Evolutionary conservation across 1,140 invertebrate genomes (phyloP).

Genomic region (Pseudomyrmex concolor): DNA sequence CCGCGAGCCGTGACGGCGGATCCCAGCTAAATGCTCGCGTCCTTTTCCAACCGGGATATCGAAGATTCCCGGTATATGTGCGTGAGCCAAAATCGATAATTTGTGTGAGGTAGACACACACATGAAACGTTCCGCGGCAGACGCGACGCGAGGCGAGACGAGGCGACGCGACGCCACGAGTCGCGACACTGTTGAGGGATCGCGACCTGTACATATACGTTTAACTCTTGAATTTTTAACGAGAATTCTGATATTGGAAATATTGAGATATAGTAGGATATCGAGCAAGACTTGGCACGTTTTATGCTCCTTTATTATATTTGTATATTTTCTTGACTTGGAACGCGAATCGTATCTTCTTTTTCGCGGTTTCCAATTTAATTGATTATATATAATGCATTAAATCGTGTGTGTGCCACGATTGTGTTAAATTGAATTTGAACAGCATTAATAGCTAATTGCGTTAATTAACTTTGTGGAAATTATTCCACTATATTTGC

Average conservation of each 20-base stretch:
- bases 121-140: constrained; percentile 60
- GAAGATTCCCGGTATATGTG: constrained; percentile 62
- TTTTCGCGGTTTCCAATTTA: too few relatives aligned
- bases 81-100: constrained; percentile 72
- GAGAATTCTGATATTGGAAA: constrained; percentile 1
- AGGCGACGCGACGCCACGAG: constrained; percentile 45
- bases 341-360: too few relatives aligned
- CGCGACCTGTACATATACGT: background rate
- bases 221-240: constrained; percentile 32
- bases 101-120: constrained; percentile 36
- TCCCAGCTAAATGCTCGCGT: constrained; percentile 47
- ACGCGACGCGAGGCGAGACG: constrained; percentile 13
- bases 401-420: too few relatives aligned
- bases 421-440: too few relatives aligned
- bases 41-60: constrained; percentile 62
- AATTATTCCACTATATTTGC: background rate
- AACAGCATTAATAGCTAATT: background rate
- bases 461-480: background rate
- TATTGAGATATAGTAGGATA: background rate
- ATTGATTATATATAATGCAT: too few relatives aligned
- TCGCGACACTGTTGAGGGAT: constrained; percentile 9
- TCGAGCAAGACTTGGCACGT: background rate
- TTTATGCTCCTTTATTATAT: background rate
- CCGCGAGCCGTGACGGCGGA: constrained; percentile 18
- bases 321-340: too few relatives aligned